These are phyloP conservation scores for Bradynema listronoti DNA, from an alignment of 1,140 invertebrate genomes.

Conservation along the genomic window DNA sequence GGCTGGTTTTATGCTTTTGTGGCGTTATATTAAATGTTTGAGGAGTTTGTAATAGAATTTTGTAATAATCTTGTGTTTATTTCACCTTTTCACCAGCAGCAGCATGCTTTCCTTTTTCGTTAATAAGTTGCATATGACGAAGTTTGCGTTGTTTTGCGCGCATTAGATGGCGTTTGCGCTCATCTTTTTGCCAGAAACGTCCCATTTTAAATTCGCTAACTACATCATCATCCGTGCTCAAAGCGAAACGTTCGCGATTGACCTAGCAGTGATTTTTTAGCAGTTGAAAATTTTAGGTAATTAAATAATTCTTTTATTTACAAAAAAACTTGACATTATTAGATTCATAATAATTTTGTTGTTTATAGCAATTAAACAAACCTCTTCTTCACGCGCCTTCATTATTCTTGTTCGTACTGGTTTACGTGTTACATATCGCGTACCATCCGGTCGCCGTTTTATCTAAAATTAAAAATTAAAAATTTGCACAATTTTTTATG, in stretches of 20 bases:
- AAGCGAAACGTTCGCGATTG: conserved; percentile 67
- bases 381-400: conserved; percentile 68
- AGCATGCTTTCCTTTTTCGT: conserved; percentile 55
- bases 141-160: conserved; percentile 67
- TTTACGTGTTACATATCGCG: conserved; percentile 70
- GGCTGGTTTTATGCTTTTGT: neutral
- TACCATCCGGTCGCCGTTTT: conserved; percentile 71
- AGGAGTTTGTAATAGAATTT: neutral
- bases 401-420: conserved; percentile 65
- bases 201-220: conserved; percentile 74
- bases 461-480: too few species aligned
- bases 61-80: neutral
- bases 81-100: conserved; percentile 45
- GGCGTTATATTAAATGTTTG: neutral
- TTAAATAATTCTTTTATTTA: too few species aligned
- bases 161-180: conserved; percentile 70
- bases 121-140: conserved; percentile 59
- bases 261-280: too few species aligned
- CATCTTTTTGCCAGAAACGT: conserved; percentile 73
- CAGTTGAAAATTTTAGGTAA: too few species aligned
- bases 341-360: too few species aligned
- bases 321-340: too few species aligned
- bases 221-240: conserved; percentile 75
- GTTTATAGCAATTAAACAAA: too few species aligned
- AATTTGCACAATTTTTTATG: too few species aligned